phyloP scores from a whole-genome alignment of 2,888 invertebrate genomes.

The Helobdella robusta region DNA sequence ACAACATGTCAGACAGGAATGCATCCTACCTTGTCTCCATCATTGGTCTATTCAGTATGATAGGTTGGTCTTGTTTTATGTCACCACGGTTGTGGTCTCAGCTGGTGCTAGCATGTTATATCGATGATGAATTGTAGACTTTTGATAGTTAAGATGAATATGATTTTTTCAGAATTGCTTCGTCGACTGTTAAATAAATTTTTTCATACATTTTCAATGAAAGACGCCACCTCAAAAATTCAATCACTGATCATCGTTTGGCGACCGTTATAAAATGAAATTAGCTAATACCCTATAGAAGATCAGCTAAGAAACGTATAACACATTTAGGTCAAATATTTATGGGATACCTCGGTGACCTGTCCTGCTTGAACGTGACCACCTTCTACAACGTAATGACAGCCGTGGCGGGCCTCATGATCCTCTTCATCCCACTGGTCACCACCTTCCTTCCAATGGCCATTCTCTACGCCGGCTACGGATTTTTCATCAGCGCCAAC shows the following conservation, averaged over 20 bases:
- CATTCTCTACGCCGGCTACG: conserved; percentile 55
- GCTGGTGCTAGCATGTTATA: no score
- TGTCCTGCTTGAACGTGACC: conserved; percentile 67
- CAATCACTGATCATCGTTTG: neutral
- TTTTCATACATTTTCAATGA: no score
- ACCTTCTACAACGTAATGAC: conserved; percentile 73
- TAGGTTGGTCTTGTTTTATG: conserved; percentile 55
- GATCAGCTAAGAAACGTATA: neutral
- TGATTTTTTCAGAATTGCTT: no score
- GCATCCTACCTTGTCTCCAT: conserved; percentile 68
- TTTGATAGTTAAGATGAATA: no score
- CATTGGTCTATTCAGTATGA: conserved; percentile 67
- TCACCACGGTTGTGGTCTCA: no score
- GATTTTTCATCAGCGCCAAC: conserved; percentile 80
- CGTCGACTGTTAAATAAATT: no score
- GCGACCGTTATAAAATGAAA: neutral
- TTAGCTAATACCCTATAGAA: neutral
- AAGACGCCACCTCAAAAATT: no score
- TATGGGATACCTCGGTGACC: conserved; percentile 80
- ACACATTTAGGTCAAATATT: conserved; percentile 44
- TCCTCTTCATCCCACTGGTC: conserved; percentile 41
- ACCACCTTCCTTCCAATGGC: conserved; percentile 38
- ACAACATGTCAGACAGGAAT: conserved; percentile 49
- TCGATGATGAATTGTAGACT: no score
- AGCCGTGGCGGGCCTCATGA: conserved; percentile 47